phyloP scores from a whole-genome alignment of 2,797 vertebrate species.

The Diceros bicornis region DNA sequence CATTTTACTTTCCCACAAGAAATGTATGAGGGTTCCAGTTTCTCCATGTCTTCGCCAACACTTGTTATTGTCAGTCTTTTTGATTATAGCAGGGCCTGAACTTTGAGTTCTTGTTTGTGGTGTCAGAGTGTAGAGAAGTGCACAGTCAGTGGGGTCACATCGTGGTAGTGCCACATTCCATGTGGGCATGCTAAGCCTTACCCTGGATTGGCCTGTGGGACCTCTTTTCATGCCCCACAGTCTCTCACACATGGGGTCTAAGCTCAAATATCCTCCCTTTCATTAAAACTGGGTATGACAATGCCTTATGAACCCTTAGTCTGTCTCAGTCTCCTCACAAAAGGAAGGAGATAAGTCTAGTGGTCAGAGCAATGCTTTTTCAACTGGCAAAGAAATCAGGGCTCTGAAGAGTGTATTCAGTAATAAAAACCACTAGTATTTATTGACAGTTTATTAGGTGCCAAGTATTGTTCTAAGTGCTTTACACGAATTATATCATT shows the following conservation, averaged over 20 bases:
- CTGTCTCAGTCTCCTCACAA: background rate
- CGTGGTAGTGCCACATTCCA: background rate
- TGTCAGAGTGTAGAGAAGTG: background rate
- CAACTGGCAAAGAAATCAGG: background rate
- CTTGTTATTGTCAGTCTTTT: background rate
- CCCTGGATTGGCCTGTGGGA: background rate
- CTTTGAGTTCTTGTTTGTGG: background rate
- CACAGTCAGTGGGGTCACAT: accelerated
- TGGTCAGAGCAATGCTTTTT: background rate
- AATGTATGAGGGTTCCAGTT: background rate
- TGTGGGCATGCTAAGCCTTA: background rate
- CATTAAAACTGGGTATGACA: background rate
- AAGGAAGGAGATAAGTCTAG: background rate
- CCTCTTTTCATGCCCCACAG: background rate
- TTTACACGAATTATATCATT: background rate
- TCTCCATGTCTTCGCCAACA: background rate
- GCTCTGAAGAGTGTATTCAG: background rate
- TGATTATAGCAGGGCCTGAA: background rate
- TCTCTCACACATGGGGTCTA: background rate
- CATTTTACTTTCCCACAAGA: background rate
- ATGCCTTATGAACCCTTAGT: background rate
- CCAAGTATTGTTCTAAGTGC: background rate
- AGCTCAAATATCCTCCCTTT: background rate
- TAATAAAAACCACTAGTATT: background rate
- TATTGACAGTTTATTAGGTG: background rate